Evolutionary conservation across 2,113 vertebrate species (phyloP).

Genomic region (Noctilio leporinus): DNA sequence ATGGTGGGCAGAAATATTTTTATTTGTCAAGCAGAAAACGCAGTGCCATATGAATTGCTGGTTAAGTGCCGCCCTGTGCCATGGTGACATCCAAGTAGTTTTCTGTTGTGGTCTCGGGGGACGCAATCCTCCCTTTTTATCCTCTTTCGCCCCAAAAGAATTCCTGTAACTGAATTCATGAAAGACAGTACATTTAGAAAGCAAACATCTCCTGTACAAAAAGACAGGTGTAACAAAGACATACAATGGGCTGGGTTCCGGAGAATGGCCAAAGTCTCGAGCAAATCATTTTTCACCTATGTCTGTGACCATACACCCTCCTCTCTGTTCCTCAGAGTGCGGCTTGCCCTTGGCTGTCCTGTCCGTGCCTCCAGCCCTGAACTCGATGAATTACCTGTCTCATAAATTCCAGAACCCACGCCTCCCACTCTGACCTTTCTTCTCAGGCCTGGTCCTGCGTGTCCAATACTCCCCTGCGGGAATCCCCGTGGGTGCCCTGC

Average conservation of each 20-base stretch:
- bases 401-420: background rate
- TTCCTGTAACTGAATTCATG: background rate
- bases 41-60: background rate
- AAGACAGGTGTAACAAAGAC: background rate
- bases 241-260: background rate
- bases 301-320: background rate
- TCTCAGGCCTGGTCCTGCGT: background rate
- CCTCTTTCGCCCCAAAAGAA: background rate
- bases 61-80: background rate
- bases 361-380: background rate
- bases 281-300: background rate
- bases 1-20: background rate
- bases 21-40: background rate
- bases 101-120: background rate
- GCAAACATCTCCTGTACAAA: background rate
- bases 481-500: background rate
- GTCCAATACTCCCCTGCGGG: fast-evolving
- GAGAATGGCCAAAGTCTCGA: background rate
- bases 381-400: background rate
- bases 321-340: background rate
- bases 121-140: background rate
- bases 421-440: background rate
- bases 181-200: background rate
- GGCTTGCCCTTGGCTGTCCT: background rate
- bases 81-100: background rate